These are phyloP conservation scores for Lineus longissimus DNA, from an alignment of 1,140 invertebrate genomes.

Conservation along the genomic window DNA sequence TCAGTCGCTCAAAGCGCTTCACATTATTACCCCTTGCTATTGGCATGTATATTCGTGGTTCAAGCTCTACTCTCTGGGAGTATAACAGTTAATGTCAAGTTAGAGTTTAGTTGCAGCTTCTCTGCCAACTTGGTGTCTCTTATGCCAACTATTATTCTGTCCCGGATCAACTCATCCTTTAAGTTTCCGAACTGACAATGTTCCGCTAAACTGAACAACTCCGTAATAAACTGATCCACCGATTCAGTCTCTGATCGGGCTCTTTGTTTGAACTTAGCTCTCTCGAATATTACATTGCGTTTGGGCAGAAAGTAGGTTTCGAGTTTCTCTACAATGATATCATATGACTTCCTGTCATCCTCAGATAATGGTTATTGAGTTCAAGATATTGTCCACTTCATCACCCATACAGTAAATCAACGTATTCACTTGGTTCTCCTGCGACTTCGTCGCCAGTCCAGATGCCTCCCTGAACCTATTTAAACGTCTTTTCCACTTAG, in stretches of 20 bases:
- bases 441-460: too few relatives aligned
- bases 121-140: constrained; percentile 2
- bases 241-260: constrained; percentile 35
- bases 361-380: not conserved
- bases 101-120: constrained; percentile 8
- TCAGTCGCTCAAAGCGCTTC: too few relatives aligned
- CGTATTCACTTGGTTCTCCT: too few relatives aligned
- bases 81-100: not conserved
- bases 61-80: too few relatives aligned
- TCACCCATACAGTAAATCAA: constrained; percentile 10
- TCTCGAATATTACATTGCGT: constrained; percentile 45
- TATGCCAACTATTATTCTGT: constrained; percentile 43
- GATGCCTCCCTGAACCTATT: too few relatives aligned
- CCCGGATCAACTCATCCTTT: constrained; percentile 45
- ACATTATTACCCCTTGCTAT: too few relatives aligned
- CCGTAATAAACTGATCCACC: constrained; percentile 45
- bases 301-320: constrained; percentile 40
- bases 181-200: constrained; percentile 43
- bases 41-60: too few relatives aligned
- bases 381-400: constrained; percentile 12
- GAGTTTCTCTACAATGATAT: constrained; percentile 26
- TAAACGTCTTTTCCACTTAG: too few relatives aligned
- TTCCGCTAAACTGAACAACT: constrained; percentile 38
- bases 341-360: not conserved
- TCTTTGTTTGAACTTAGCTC: constrained; percentile 43